These are phyloP conservation scores for Hemibagrus guttatus DNA, from an alignment of 2,797 vertebrate genomes.

Conservation along the genomic window DNA sequence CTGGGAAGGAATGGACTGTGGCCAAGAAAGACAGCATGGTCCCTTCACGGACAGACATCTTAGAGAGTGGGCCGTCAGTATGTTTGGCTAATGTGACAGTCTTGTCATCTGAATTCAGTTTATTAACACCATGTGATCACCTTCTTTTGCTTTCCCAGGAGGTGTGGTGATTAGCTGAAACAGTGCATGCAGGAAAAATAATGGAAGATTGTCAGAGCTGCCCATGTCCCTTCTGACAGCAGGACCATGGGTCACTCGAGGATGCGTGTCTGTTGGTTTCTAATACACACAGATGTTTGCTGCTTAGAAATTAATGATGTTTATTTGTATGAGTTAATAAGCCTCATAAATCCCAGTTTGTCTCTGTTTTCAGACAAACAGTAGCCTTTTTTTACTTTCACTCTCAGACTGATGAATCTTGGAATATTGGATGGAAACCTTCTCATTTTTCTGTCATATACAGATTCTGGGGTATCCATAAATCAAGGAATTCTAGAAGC, in stretches of 20 bases:
- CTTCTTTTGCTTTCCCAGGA: slow-evolving; percentile 36
- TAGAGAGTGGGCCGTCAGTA: slow-evolving; percentile 16
- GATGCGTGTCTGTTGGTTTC: slow-evolving; percentile 37
- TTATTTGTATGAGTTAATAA: slow-evolving; percentile 35
- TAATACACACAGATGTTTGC: not conserved
- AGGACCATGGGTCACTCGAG: slow-evolving; percentile 43
- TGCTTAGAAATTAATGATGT: slow-evolving; percentile 39
- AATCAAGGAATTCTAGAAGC: slow-evolving; percentile 7
- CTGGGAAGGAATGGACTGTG: not conserved
- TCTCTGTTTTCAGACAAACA: not conserved
- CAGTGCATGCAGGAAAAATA: slow-evolving; percentile 38
- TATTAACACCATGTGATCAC: slow-evolving; percentile 26
- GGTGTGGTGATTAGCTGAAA: slow-evolving; percentile 49
- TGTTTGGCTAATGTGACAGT: slow-evolving; percentile 38
- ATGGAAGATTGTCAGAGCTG: slow-evolving; percentile 43
- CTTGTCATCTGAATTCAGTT: slow-evolving; percentile 47
- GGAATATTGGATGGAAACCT: not conserved
- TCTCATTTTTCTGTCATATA: not conserved
- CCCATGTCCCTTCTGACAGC: slow-evolving; percentile 48
- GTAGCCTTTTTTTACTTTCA: not conserved
- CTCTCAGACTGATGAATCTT: slow-evolving; percentile 6
- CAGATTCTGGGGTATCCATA: not conserved
- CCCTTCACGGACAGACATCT: slow-evolving; percentile 8
- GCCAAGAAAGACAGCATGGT: slow-evolving; percentile 31
- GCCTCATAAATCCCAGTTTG: slow-evolving; percentile 10